A percentile compares a stretch with the other conserved stretches of the same genome.
These are phyloP conservation scores for Antechinus stuartii DNA, from an alignment of 2,113 vertebrate genomes.

Conservation along the genomic window DNA sequence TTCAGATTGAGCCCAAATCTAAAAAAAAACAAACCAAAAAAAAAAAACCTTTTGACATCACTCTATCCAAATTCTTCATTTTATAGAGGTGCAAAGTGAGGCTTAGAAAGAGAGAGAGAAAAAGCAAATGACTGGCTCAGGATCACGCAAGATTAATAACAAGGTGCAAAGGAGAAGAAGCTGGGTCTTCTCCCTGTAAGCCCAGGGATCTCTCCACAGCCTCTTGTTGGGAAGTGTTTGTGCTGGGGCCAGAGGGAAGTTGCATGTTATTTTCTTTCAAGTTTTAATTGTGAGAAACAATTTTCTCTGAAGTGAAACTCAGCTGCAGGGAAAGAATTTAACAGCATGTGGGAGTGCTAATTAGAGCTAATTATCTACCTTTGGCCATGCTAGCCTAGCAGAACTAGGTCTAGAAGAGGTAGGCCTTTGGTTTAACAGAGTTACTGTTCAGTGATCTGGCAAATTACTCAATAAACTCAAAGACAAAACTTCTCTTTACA, in stretches of 20 bases:
- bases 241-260: neutral
- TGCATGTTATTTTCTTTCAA: neutral
- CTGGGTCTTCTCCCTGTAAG: neutral
- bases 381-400: neutral
- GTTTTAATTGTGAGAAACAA: slow-evolving; percentile 4
- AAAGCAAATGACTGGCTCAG: neutral
- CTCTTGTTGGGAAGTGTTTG: neutral
- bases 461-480: neutral
- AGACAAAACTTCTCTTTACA: neutral
- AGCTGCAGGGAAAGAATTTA: neutral
- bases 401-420: neutral
- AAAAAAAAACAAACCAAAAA: neutral
- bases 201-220: neutral
- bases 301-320: neutral
- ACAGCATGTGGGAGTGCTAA: neutral
- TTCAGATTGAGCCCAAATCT: neutral
- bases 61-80: neutral
- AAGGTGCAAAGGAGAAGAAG: neutral
- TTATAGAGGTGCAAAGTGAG: neutral
- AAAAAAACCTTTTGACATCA: neutral
- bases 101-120: neutral
- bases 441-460: neutral
- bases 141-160: neutral
- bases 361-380: neutral
- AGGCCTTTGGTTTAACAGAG: neutral